Percentiles rank a stretch among this genome's conserved stretches.
These are phyloP conservation scores for Elephas maximus DNA, from an alignment of 2,113 vertebrate species.

Conservation along the genomic window DNA sequence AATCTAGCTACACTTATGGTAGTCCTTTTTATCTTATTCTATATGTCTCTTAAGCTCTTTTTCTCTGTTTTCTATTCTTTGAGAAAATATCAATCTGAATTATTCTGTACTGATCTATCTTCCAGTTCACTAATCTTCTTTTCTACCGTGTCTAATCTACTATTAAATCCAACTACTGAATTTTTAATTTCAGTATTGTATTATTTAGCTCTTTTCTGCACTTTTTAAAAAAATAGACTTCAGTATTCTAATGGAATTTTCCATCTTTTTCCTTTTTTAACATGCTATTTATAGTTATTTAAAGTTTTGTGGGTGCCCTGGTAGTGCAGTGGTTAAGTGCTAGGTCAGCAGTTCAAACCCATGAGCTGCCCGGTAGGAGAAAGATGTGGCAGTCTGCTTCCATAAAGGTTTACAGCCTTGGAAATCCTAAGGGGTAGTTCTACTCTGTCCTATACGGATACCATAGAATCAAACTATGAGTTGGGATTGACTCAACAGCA, in stretches of 20 bases:
- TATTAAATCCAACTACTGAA: neutral
- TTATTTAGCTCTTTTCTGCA: neutral
- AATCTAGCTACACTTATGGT: neutral
- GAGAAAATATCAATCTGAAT: neutral
- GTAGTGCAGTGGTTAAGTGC: neutral
- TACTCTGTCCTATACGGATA: neutral
- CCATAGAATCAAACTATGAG: neutral
- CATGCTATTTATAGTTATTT: conserved; percentile 33
- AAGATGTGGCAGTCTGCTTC: neutral
- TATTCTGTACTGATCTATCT: conserved; percentile 41
- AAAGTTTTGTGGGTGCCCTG: neutral
- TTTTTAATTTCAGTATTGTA: conserved; percentile 38
- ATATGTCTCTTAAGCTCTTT: neutral
- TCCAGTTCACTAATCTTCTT: conserved; percentile 2
- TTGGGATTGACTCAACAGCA: neutral
- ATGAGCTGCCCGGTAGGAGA: neutral
- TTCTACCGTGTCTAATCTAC: conserved; percentile 26
- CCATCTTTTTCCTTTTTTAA: neutral
- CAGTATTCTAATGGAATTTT: neutral
- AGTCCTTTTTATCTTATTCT: neutral
- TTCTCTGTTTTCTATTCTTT: neutral
- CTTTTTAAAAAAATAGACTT: neutral
- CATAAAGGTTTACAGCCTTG: neutral
- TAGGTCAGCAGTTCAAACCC: neutral
- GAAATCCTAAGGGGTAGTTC: neutral